Conservation (phyloP, 2,797 vertebrate genomes). For the Danio kyathit region DNA sequence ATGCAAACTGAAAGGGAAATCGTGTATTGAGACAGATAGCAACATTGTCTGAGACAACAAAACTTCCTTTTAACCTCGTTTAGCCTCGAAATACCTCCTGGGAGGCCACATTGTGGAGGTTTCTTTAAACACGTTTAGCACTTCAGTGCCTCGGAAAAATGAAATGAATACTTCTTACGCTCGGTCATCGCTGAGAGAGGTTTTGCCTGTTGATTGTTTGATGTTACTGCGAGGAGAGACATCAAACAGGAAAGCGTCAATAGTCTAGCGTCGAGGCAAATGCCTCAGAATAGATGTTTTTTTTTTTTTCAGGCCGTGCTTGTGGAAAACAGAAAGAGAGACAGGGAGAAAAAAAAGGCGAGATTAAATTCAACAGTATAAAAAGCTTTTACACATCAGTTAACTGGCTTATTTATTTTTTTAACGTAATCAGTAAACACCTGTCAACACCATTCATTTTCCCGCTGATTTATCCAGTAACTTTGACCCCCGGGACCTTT, state of each 20-base stretch:
- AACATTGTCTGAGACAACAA: slow-evolving; percentile 62
- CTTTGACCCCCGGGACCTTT: slow-evolving; percentile 31
- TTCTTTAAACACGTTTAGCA: slow-evolving; percentile 73
- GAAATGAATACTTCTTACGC: slow-evolving; percentile 47
- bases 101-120: slow-evolving; percentile 68
- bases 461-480: slow-evolving; percentile 16
- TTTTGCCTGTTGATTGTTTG: slow-evolving; percentile 59
- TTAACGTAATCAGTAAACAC: slow-evolving; percentile 33
- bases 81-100: slow-evolving; percentile 72
- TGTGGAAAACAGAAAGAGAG: neutral
- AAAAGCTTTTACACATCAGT: slow-evolving; percentile 31
- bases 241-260: slow-evolving; percentile 58
- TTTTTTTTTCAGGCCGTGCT: slow-evolving; percentile 29
- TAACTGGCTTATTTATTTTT: slow-evolving; percentile 6
- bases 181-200: slow-evolving; percentile 38
- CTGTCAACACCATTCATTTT: slow-evolving; percentile 36
- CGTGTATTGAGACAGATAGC: slow-evolving; percentile 75
- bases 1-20: slow-evolving; percentile 84
- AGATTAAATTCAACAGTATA: slow-evolving; percentile 2
- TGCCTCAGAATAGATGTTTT: slow-evolving; percentile 48
- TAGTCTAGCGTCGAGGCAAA: slow-evolving; percentile 42
- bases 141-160: slow-evolving; percentile 52
- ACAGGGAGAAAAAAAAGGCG: slow-evolving; percentile 2
- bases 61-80: slow-evolving; percentile 71
- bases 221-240: slow-evolving; percentile 56